A percentile compares a stretch with the other conserved stretches of the same genome.
These are phyloP conservation scores for Tokudaia tokunoshimensis DNA, from an alignment of 2,797 vertebrate species.

Conservation along the genomic window DNA sequence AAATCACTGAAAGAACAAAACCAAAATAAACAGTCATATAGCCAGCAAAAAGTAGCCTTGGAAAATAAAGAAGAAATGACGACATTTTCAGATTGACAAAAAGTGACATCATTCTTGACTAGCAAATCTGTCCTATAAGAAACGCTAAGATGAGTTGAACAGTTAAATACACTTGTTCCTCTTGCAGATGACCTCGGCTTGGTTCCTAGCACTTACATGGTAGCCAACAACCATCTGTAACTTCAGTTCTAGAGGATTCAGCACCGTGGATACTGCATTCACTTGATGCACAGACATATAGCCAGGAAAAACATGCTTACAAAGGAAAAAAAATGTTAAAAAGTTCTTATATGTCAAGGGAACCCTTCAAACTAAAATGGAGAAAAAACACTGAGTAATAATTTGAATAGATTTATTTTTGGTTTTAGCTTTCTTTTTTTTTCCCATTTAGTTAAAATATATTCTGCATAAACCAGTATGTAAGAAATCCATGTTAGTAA, in stretches of 20 bases:
- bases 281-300: not conserved
- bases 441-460: constrained; percentile 10
- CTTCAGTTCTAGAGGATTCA: not conserved
- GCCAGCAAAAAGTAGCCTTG: not conserved
- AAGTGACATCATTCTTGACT: not conserved
- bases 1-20: not conserved
- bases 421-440: not conserved
- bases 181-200: not conserved
- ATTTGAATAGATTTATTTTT: not conserved
- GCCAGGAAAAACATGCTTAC: not conserved
- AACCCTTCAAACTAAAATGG: not conserved
- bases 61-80: not conserved
- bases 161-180: not conserved
- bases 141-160: not conserved
- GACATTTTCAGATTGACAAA: not conserved
- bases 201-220: not conserved
- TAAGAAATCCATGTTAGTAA: not conserved
- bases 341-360: not conserved
- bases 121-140: not conserved
- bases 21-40: not conserved
- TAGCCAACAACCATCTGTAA: not conserved
- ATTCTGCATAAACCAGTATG: not conserved
- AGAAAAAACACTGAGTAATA: not conserved
- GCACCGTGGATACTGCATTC: not conserved
- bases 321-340: not conserved